Conservation (phyloP, 2,797 vertebrate species). For the Phrynocephalus forsythii region DNA sequence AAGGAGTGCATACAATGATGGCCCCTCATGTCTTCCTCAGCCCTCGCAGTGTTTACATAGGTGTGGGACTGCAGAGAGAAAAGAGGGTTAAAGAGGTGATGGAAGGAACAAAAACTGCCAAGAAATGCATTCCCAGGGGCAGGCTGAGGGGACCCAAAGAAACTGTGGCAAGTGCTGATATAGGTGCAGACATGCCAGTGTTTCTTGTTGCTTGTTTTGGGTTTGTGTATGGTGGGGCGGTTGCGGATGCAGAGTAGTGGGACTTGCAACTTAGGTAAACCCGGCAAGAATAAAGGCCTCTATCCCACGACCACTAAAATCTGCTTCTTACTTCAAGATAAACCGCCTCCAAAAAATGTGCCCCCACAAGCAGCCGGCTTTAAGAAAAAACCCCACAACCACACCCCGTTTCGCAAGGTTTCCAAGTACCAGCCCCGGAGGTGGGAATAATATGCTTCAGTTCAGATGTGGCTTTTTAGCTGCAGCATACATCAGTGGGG, state of each 20-base stretch:
- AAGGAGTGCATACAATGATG: slow-evolving; percentile 92
- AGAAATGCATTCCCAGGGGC: not conserved
- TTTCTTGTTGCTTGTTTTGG: not conserved
- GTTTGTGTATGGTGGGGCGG: too few species aligned
- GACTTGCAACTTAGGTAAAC: not conserved
- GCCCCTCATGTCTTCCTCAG: slow-evolving; percentile 89
- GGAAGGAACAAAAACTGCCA: slow-evolving; percentile 28
- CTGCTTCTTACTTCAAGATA: too few species aligned
- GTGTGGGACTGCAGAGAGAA: slow-evolving; percentile 90
- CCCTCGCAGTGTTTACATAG: slow-evolving; percentile 93
- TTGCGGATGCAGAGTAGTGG: not conserved
- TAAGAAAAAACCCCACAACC: too few species aligned
- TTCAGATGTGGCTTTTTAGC: too few species aligned
- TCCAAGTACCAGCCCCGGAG: too few species aligned
- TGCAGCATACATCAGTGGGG: too few species aligned
- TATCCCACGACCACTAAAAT: too few species aligned
- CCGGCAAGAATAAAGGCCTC: not conserved
- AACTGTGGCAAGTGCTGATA: not conserved
- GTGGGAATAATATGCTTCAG: too few species aligned
- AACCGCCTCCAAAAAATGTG: too few species aligned
- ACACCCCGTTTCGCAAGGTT: too few species aligned
- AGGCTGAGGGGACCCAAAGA: not conserved
- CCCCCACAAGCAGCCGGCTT: too few species aligned
- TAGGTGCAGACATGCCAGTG: not conserved
- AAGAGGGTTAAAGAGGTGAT: slow-evolving; percentile 23